Evolutionary conservation across 1,140 invertebrate species (phyloP), one percentile per base, ranked within the genome.

Genomic region (Chelonus insularis): DNA sequence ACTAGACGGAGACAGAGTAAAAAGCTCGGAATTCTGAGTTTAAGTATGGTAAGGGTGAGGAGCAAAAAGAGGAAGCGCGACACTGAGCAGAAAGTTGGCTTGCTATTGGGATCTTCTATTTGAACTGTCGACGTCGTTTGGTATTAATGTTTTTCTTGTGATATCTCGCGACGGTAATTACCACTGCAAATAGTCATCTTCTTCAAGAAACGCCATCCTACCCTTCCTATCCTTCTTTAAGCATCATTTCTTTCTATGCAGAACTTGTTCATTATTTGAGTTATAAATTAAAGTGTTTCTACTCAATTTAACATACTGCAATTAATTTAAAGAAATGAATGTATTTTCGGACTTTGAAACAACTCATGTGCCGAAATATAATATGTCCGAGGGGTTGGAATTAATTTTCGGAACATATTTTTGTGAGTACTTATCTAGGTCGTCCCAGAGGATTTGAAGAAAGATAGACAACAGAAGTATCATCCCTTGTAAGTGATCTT

Each of bases 71-170:
- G 36, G 7, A 18, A 16, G 20, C 16, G 34, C 32, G 52, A 55
- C 29, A 55, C 18, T 21, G 52, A 55, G 20, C 34, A 55, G 58
- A 68, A 73, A 73, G 68, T 69, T 72, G 50, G 60, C 67, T 68
- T 43, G 51, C 70, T 70, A 73, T 74, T 76, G 73, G 68, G 64
- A 70, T 69, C 64, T 66, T 60, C 67, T 76, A 69, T 75, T 76
- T 76, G 68, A 72, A 68, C 72, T 72, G 68, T 68, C 69, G 66
- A 67, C 72, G 63, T 68, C 67, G 62, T 71, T 76, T 72, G 68
- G 72, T 75, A 74, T 73, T 74, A 74, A 76, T 75, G 70, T 77
- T 76, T 76, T 76, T 75, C 72, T 75, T 75, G 55, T 66, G 39
- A 71, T 63, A 66, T 69, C 65, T 63, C 68, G 65, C 62, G 62